Evolutionary conservation across 2,113 vertebrate species (phyloP).

Genomic region (Boulengeromyrus knoepffleri): DNA sequence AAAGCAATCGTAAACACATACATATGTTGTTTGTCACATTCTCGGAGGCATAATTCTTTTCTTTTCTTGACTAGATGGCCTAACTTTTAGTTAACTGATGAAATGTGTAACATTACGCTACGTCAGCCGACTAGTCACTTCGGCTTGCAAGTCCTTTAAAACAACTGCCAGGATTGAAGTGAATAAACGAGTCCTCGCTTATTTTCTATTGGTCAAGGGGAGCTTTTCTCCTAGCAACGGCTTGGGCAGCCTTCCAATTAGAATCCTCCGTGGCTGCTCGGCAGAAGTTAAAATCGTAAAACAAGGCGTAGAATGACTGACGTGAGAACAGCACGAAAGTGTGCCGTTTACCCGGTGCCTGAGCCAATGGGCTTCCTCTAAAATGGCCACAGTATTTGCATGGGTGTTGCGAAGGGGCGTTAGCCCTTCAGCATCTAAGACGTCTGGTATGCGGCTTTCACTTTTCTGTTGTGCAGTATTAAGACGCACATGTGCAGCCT

Average conservation of each 20-base stretch:
- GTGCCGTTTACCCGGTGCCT: neutral
- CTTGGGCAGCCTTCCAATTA: constrained; percentile 47
- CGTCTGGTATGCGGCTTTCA: constrained; percentile 41
- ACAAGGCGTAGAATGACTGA: constrained; percentile 27
- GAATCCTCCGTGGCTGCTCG: constrained; percentile 40
- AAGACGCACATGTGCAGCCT: neutral
- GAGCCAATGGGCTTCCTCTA: constrained; percentile 45
- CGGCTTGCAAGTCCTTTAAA: neutral
- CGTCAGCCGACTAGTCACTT: neutral
- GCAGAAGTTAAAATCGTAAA: constrained; percentile 55
- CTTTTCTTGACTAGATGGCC: neutral
- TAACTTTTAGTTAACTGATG: neutral
- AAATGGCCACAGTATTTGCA: neutral
- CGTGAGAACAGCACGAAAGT: constrained; percentile 19
- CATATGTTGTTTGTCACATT: neutral
- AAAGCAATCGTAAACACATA: neutral
- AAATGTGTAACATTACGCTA: neutral
- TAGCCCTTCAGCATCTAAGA: constrained; percentile 34
- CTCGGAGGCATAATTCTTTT: neutral
- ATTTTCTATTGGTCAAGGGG: constrained; percentile 45
- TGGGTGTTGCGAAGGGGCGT: constrained; percentile 22
- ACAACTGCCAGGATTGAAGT: constrained; percentile 14
- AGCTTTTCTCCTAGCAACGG: constrained; percentile 58
- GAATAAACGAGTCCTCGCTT: constrained; percentile 10
- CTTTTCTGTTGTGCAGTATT: constrained; percentile 30